These are phyloP conservation scores for Ascidia mentula DNA, from an alignment of 23 tunicate genomes.

Conservation along the genomic window DNA sequence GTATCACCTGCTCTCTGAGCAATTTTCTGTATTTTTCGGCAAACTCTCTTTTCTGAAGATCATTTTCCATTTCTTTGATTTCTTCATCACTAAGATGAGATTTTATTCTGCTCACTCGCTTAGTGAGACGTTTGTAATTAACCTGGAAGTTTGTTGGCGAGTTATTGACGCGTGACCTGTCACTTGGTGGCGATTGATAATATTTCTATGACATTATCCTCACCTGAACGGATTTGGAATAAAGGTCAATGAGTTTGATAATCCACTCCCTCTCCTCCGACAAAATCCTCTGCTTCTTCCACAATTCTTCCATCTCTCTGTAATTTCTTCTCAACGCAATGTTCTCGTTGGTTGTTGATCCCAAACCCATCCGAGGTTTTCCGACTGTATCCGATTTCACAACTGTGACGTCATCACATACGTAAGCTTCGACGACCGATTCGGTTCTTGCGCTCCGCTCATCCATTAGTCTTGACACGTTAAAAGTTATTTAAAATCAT, in stretches of 20 bases:
- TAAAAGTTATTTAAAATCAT: no score
- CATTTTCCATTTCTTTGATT: slow-evolving; percentile 82
- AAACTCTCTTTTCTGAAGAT: slow-evolving; percentile 64
- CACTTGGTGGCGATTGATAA: not conserved
- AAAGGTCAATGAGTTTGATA: slow-evolving; percentile 75
- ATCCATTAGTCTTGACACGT: slow-evolving; percentile 16
- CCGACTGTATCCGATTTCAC: slow-evolving; percentile 20
- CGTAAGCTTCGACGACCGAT: slow-evolving; percentile 26
- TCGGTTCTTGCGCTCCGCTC: slow-evolving; percentile 15
- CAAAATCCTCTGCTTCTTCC: slow-evolving; percentile 73
- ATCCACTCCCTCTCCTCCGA: slow-evolving; percentile 66
- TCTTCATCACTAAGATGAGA: slow-evolving; percentile 83
- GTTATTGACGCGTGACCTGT: no score
- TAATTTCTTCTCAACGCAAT: slow-evolving; percentile 73
- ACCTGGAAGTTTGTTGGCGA: slow-evolving; percentile 23
- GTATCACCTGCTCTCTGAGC: slow-evolving; percentile 29
- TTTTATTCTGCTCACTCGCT: slow-evolving; percentile 65
- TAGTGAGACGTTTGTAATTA: slow-evolving; percentile 73
- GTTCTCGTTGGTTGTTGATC: slow-evolving; percentile 85
- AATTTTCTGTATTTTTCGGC: slow-evolving; percentile 84
- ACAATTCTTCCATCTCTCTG: slow-evolving; percentile 66
- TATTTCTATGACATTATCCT: not conserved
- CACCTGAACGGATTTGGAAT: slow-evolving; percentile 72
- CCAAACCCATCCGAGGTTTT: slow-evolving; percentile 82
- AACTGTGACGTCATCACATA: slow-evolving; percentile 16